Conservation (phyloP, 2,888 invertebrate genomes). For the Carpatolechia fugitivella region DNA sequence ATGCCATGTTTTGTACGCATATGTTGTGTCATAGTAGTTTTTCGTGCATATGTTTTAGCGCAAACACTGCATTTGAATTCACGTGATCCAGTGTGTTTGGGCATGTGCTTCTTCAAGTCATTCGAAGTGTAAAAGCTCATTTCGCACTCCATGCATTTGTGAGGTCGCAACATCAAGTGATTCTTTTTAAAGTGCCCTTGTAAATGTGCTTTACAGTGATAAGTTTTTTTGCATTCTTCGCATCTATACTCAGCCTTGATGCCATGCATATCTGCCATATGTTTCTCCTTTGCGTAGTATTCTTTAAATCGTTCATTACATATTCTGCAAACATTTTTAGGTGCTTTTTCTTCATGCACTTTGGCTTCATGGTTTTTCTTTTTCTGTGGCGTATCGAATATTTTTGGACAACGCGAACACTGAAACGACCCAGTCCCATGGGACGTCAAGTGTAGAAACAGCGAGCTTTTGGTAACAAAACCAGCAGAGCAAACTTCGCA, state of each 20-base stretch:
- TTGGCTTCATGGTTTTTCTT: conserved; percentile 42
- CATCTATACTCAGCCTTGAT: conserved; percentile 28
- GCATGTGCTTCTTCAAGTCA: conserved; percentile 44
- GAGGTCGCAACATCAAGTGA: conserved; percentile 50
- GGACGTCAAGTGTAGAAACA: conserved; percentile 18
- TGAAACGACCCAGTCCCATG: conserved; percentile 32
- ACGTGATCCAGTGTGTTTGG: conserved; percentile 48
- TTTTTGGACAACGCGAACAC: conserved; percentile 41
- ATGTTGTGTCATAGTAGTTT: conserved; percentile 42
- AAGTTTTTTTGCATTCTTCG: conserved; percentile 1
- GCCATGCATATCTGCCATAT: conserved; percentile 31
- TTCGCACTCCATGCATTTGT: conserved; percentile 63
- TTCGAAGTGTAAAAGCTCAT: conserved; percentile 48
- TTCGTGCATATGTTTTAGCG: conserved; percentile 45
- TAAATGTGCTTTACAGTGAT: not conserved
- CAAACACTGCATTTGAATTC: conserved; percentile 53
- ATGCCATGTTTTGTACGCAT: conserved; percentile 25
- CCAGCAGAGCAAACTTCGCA: conserved; percentile 40
- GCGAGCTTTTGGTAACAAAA: conserved; percentile 18
- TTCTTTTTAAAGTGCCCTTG: not conserved
- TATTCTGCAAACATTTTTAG: conserved; percentile 46
- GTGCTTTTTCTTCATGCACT: conserved; percentile 47
- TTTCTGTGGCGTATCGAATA: conserved; percentile 54
- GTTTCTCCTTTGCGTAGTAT: conserved; percentile 22
- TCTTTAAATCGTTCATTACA: conserved; percentile 26